Base-by-base conservation (phyloP, 1,140 invertebrate species). In the Amphibalanus amphitrite region DNA sequence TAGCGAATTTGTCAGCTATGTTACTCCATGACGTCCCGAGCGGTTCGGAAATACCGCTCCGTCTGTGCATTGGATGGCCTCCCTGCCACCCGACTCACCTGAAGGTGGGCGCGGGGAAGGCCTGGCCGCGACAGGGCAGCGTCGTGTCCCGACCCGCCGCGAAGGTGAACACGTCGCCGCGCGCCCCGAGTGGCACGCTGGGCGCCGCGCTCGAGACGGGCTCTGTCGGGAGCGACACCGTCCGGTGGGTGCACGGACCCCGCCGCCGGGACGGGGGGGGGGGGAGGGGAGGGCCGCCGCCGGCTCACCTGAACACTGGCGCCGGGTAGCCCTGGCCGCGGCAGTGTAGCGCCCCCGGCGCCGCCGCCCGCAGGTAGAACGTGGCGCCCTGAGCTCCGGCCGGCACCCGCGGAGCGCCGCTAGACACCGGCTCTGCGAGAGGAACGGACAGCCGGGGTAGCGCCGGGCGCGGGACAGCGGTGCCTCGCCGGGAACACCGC, bases 301-400 rank as follows among this genome's bases (percentile, higher is more conserved):
- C 69, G 70, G 69, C 29, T 69, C 59, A 86, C 86, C 85, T 85
- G 82, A 85, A 87, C 78, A 81, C 80, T 76, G 87, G 87, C 78
- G 87, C 83, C 69, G 88, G 88, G 80, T 84, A 88, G 76, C n/a
- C n/a, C n/a, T n/a, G n/a, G n/a, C n/a, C n/a, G n/a, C n/a, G n/a
- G n/a, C n/a, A n/a, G n/a, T n/a, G 86, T 86, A 83, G 89, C 87
- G 47, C 87, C 87, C 71, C 85, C 84, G 79, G 86, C 90, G 74
- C 38, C 6, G 38, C 38, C 38, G 86, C 82, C 65, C 88, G 79
- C 74, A 86, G 85, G 74, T 86, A 78, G 76, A 83, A 82, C 74
- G 80, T 80, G 74, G n/a, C n/a, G n/a, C n/a, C n/a, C n/a, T n/a
- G n/a, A n/a, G 77, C 77, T 40, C 69, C 67, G 38, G 69, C 78